These are phyloP conservation scores for Geotria australis DNA, from an alignment of 2,797 vertebrate species.

Conservation along the genomic window DNA sequence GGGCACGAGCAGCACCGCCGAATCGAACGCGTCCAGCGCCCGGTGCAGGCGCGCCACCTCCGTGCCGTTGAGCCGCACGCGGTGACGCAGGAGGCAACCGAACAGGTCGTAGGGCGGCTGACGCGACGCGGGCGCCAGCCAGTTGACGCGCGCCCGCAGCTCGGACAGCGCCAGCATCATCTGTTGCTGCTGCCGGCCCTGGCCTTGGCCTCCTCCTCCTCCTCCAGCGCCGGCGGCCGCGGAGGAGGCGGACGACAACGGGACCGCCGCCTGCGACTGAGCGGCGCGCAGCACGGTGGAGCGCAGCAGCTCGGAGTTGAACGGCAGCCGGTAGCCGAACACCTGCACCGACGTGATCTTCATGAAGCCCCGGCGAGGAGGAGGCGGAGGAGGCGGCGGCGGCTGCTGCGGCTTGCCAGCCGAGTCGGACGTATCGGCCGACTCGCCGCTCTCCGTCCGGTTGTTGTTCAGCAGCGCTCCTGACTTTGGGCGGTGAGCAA, in stretches of 20 bases:
- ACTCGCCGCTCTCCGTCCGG: too few species aligned
- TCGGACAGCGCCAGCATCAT: conserved; percentile 86
- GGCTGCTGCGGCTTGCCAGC: neutral
- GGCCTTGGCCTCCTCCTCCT: too few species aligned
- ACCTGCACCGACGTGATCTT: conserved; percentile 97
- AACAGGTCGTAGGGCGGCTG: conserved; percentile 95
- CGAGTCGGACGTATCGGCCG: neutral
- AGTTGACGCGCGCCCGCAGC: conserved; percentile 92
- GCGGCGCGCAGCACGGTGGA: conserved; percentile 95
- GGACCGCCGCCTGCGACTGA: conserved; percentile 73
- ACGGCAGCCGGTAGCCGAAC: conserved; percentile 82
- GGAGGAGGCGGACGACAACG: conserved; percentile 86
- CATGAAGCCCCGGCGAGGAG: conserved; percentile 87
- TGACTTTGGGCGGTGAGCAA: too few species aligned
- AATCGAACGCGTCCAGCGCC: conserved; percentile 95
- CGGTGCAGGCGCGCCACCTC: conserved; percentile 96
- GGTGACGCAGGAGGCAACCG: conserved; percentile 97
- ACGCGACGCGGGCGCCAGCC: conserved; percentile 66
- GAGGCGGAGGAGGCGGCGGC: conserved; percentile 74
- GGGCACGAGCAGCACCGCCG: conserved; percentile 57
- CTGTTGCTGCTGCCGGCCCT: too few species aligned
- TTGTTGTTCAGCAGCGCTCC: too few species aligned
- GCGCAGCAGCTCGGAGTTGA: conserved; percentile 71
- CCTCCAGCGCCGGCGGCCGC: too few species aligned
- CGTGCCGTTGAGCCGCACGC: conserved; percentile 90